These are phyloP conservation scores for rabbit (Oryctolagus cuniculus) DNA, from an alignment of 2,113 vertebrate species.

Conservation along the genomic window mOryCun1.1 NC_091432.1:28171501-28172000, in stretches of 20 bases:
- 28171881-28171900: background rate
- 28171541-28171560: constrained; percentile 33
- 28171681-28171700: background rate
- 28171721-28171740: constrained; percentile 7
- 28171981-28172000: background rate
- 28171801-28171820: background rate
- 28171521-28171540: background rate
- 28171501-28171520: background rate
- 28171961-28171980: background rate
- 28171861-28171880: background rate
- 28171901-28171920: background rate
- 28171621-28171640: constrained; percentile 54
- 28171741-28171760: background rate
- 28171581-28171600: background rate
- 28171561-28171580: background rate
- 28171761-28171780: background rate
- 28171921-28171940: background rate
- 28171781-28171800: background rate
- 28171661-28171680: background rate
- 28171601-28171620: constrained; percentile 36
- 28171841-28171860: constrained; percentile 12
- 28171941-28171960: background rate
- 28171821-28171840: background rate
- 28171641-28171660: constrained; percentile 13
- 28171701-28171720: background rate